Evolutionary conservation across 2,113 vertebrate genomes (phyloP).

Genomic region (Oreocharis arfaki): DNA sequence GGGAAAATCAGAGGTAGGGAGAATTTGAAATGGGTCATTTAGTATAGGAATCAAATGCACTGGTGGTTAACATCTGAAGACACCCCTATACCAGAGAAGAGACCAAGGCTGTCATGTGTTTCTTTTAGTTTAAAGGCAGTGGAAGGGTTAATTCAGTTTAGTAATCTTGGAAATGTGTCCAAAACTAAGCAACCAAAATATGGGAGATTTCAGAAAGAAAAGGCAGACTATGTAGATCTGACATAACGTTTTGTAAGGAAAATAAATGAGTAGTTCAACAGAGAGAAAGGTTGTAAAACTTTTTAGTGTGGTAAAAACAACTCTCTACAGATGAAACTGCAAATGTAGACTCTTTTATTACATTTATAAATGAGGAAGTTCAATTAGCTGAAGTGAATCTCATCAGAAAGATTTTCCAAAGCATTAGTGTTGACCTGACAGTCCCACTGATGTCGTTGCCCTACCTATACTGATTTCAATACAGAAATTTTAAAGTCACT

Average conservation of each 20-base stretch:
- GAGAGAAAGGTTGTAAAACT: neutral
- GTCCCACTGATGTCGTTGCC: neutral
- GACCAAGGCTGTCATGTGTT: neutral
- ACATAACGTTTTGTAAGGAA: neutral
- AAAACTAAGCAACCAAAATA: neutral
- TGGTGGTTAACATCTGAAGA: neutral
- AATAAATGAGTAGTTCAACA: neutral
- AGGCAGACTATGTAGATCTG: neutral
- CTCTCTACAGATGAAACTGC: neutral
- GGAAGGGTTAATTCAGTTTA: neutral
- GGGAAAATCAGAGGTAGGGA: neutral
- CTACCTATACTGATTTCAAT: neutral
- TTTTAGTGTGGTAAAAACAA: neutral
- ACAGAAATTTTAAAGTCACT: neutral
- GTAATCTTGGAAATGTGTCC: neutral
- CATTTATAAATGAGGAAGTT: neutral
- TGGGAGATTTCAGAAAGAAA: neutral
- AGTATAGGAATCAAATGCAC: neutral
- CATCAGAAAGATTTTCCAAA: neutral
- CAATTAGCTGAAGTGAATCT: neutral
- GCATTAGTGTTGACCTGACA: neutral
- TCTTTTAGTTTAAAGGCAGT: neutral
- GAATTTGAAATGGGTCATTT: neutral
- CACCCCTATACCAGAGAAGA: neutral
- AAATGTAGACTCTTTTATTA: neutral